Evolutionary conservation across 2,888 invertebrate genomes (phyloP).

Genomic region (Hyles lineata): DNA sequence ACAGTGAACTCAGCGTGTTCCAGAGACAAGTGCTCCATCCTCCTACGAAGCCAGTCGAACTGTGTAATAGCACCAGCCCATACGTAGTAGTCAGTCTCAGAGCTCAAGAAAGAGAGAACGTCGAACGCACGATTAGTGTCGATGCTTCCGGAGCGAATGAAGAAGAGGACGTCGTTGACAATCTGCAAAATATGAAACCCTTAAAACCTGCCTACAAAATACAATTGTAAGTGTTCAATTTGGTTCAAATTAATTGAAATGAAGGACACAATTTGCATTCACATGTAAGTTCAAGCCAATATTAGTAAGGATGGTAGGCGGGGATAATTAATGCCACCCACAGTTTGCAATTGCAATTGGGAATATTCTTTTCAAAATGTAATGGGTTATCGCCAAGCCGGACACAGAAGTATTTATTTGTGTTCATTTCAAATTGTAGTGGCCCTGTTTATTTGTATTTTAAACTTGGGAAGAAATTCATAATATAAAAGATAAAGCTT

Average conservation of each 20-base stretch:
- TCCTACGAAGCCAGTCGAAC: constrained; percentile 78
- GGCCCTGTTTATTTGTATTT: too few species aligned
- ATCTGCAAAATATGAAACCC: constrained; percentile 64
- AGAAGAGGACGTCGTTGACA: constrained; percentile 90
- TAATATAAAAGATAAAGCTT: too few species aligned
- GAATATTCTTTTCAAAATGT: too few species aligned
- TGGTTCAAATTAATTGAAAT: neutral
- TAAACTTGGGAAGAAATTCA: too few species aligned
- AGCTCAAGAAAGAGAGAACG: constrained; percentile 87
- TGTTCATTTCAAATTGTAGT: too few species aligned
- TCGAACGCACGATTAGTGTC: constrained; percentile 85
- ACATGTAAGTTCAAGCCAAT: too few species aligned
- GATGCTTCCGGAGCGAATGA: constrained; percentile 86
- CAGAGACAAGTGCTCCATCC: constrained; percentile 66
- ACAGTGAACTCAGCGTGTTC: constrained; percentile 64
- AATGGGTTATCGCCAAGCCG: too few species aligned
- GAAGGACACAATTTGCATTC: too few species aligned
- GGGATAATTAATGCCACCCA: too few species aligned
- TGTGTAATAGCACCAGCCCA: constrained; percentile 88
- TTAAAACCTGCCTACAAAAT: neutral
- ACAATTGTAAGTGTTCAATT: neutral
- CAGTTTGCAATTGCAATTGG: too few species aligned
- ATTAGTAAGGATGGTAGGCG: too few species aligned
- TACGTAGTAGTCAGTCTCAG: constrained; percentile 90
- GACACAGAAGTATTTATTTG: too few species aligned